Evolutionary conservation across 2,888 invertebrate species (phyloP).

Genomic region (Slavum lentiscoides): DNA sequence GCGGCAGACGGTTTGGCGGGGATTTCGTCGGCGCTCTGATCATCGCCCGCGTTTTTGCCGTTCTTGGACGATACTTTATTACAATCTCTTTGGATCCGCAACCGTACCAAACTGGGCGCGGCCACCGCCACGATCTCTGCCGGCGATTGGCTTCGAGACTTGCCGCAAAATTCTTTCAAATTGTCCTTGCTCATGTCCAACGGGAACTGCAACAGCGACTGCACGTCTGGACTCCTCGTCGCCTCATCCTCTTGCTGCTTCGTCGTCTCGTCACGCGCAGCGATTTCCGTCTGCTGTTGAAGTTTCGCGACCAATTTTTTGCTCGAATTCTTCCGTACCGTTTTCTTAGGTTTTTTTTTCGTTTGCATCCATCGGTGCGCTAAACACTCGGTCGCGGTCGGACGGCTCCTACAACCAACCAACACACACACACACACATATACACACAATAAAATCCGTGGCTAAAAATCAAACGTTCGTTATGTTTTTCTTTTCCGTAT

Average conservation of each 20-base stretch:
- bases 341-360: conserved; percentile 60
- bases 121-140: background rate
- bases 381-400: conserved; percentile 84
- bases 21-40: too few relatives aligned
- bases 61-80: background rate
- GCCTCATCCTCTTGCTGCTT: background rate
- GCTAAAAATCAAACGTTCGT: conserved; percentile 2
- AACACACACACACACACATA: conserved; percentile 20
- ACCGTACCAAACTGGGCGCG: background rate
- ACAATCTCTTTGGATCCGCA: conserved; percentile 1
- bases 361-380: conserved; percentile 83
- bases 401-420: conserved; percentile 68
- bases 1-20: too few relatives aligned
- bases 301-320: background rate
- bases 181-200: conserved; percentile 33
- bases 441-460: conserved; percentile 35
- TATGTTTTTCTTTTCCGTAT: background rate
- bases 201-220: background rate
- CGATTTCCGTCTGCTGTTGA: background rate
- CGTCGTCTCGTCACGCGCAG: background rate
- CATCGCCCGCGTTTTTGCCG: too few relatives aligned
- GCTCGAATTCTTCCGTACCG: conserved; percentile 24
- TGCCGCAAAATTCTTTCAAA: conserved; percentile 28
- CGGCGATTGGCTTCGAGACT: conserved; percentile 41
- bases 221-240: background rate